Percentiles rank a stretch among this genome's conserved stretches.
Evolutionary conservation across 2,797 vertebrate species (phyloP).

Genomic region (Trachurus trachurus): DNA sequence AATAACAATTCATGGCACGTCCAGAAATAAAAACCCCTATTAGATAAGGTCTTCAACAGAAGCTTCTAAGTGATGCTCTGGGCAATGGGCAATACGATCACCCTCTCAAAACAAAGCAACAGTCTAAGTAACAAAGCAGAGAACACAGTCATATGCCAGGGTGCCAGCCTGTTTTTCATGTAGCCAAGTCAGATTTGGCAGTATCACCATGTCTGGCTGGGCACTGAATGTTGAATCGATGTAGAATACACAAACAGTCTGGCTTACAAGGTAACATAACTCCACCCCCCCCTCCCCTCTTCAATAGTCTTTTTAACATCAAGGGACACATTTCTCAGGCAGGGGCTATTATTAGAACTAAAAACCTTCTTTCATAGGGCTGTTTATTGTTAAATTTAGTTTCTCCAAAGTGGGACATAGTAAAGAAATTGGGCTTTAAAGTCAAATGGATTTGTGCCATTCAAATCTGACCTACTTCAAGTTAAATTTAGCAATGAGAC

Average conservation of each 20-base stretch:
- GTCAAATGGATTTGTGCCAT: constrained; percentile 35
- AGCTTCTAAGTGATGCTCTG: constrained; percentile 20
- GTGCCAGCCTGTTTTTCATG: constrained; percentile 72
- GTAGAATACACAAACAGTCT: constrained; percentile 76
- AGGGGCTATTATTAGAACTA: constrained; percentile 63
- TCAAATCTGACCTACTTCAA: constrained; percentile 41
- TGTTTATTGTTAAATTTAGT: constrained; percentile 64
- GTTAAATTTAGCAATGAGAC: constrained; percentile 50
- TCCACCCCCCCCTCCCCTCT: neutral
- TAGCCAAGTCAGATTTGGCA: constrained; percentile 79
- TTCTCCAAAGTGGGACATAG: constrained; percentile 45
- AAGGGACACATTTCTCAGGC: constrained; percentile 46
- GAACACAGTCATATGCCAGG: constrained; percentile 62
- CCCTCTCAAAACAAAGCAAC: constrained; percentile 65
- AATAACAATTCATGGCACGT: neutral
- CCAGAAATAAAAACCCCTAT: neutral
- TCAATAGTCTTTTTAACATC: constrained; percentile 63
- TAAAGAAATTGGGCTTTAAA: constrained; percentile 48
- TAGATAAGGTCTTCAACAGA: constrained; percentile 14
- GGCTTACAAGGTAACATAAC: constrained; percentile 62
- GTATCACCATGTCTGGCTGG: constrained; percentile 66
- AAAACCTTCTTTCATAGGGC: constrained; percentile 33
- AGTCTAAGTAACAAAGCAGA: constrained; percentile 69
- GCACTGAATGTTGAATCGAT: constrained; percentile 64
- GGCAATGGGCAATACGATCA: constrained; percentile 33